Conservation (phyloP, 2,888 invertebrate species). For the Eristalinus aeneus region DNA sequence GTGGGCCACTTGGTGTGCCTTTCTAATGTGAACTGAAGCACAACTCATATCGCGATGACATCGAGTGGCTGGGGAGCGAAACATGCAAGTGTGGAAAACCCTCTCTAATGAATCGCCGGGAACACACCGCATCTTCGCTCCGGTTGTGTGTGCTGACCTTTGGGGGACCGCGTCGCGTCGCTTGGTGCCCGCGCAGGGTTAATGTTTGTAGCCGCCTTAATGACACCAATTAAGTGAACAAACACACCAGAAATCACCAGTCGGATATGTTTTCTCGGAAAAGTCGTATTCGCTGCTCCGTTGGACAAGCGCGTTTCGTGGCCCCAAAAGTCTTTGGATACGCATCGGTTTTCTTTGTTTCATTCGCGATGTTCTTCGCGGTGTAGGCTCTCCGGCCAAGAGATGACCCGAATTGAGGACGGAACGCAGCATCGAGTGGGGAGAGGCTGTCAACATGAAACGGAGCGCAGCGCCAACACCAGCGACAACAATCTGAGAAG, state of each 20-base stretch:
- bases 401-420: not conserved
- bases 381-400: not conserved
- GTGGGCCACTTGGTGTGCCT: constrained; percentile 52
- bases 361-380: not conserved
- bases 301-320: not conserved
- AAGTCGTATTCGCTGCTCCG: not conserved
- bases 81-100: not conserved
- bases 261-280: constrained; percentile 24
- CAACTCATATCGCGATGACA: constrained; percentile 25
- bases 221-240: constrained; percentile 55
- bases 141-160: constrained; percentile 23
- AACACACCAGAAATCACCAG: constrained; percentile 25
- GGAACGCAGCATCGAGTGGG: not conserved
- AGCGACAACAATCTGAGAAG: not conserved
- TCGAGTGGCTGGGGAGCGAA: not conserved
- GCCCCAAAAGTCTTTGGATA: not conserved
- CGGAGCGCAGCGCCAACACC: not conserved
- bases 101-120: not conserved
- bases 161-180: not conserved
- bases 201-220: constrained; percentile 42
- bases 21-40: constrained; percentile 47
- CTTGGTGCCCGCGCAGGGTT: constrained; percentile 1
- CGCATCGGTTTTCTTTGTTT: not conserved
- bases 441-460: not conserved
- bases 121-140: not conserved